Conservation (phyloP, 1,140 invertebrate genomes). For the Sinonovacula constricta region DNA sequence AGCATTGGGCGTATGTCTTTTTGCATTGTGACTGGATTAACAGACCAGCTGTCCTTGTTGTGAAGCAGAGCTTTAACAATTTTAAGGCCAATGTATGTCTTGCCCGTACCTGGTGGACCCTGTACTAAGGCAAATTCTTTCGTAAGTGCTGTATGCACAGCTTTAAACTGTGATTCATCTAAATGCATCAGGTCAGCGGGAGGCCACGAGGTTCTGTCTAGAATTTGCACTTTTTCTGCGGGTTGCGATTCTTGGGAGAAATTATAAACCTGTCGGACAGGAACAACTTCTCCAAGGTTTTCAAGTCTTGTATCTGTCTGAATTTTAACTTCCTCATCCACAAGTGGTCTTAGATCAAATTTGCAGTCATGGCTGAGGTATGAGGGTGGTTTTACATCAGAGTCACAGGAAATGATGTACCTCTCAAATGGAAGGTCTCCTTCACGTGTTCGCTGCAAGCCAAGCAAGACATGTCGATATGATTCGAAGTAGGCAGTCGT, state of each 20-base stretch:
- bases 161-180: slow-evolving; percentile 79
- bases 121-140: slow-evolving; percentile 85
- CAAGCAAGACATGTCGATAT: slow-evolving; percentile 78
- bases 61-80: slow-evolving; percentile 74
- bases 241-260: slow-evolving; percentile 24
- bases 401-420: slow-evolving; percentile 67
- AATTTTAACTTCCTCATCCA: slow-evolving; percentile 53
- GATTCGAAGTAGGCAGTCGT: slow-evolving; percentile 80
- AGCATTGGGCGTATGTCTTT: slow-evolving; percentile 82
- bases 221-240: slow-evolving; percentile 44
- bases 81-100: slow-evolving; percentile 76
- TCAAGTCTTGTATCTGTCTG: slow-evolving; percentile 38
- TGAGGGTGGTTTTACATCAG: slow-evolving; percentile 54
- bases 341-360: slow-evolving; percentile 62
- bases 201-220: slow-evolving; percentile 62
- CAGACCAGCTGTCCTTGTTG: slow-evolving; percentile 69
- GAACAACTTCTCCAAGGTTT: slow-evolving; percentile 14
- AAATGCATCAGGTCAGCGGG: slow-evolving; percentile 64
- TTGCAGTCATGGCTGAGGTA: slow-evolving; percentile 56
- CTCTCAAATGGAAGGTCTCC: slow-evolving; percentile 76
- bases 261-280: slow-evolving; percentile 1
- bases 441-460: slow-evolving; percentile 73
- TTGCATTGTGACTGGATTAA: slow-evolving; percentile 32
- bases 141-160: slow-evolving; percentile 78
- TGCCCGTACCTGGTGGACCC: slow-evolving; percentile 78